Base-by-base conservation (phyloP, 1,140 invertebrate genomes). In the Drosophila repleta region DNA sequence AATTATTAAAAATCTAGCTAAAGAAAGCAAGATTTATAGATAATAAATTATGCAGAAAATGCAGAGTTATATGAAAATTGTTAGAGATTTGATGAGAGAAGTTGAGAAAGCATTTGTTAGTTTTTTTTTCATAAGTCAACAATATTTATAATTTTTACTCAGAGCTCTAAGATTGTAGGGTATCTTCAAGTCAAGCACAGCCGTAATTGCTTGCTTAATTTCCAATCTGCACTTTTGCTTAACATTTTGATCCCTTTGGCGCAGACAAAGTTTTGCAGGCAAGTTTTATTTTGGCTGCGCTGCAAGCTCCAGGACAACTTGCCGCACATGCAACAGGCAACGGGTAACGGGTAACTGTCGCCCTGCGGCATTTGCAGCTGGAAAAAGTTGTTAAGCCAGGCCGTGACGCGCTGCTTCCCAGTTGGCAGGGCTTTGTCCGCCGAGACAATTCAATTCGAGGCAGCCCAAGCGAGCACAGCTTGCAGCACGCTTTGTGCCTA, bases 371-470 rank as follows among this genome's bases (percentile, higher is more conserved):
- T 43, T 43, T 43, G 48, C 60, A 63, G 26, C 43, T 46, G 32
- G 18, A 1, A 46, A 43, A 69, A 60, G 49, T 69, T 45, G 37
- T 58, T 18, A 71, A 65, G 68, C 56, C 61, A 71, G 15, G 24
- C 46, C 15, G 6, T 17, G 48, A 48, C 45, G 15, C 26, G 18
- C 21, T 20, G 32, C 37, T 21, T 4, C 18, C 45, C 18, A 20
- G 45, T 13, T 46, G 37, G 24, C 18, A 5, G 20, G 11, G 11
- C 11, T 20, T 21, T 46, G 37, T 35, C 37, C 39, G 17, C 35
- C n/a, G 32, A 29, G 41, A 29, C 18, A 51, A 51, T 51, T 51
- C 24, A 29, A 46, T 46, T 46, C 11, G 18, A 43, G 18, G 13
- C 41, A 43, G 17, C 18, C 37, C 26, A 10, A 32, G 24, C 3